phyloP scores from a whole-genome alignment of 2,888 invertebrate genomes.

The Idaea biselata region DNA sequence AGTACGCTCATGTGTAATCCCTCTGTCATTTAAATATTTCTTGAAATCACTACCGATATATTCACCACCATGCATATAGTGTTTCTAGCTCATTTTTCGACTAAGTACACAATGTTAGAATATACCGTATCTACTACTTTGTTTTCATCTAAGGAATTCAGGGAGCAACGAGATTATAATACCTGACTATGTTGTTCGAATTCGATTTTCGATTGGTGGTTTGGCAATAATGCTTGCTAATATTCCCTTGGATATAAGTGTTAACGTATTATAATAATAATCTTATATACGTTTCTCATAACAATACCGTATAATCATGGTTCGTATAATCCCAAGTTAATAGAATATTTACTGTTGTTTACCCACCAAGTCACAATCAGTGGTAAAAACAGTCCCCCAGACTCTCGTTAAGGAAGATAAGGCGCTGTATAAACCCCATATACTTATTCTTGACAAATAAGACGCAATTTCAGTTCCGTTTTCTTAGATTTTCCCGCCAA shows the following conservation, averaged over 20 bases:
- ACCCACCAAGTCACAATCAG: background rate
- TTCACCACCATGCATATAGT: no score
- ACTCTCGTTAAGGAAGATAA: background rate
- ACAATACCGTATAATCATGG: background rate
- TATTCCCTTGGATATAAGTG: background rate
- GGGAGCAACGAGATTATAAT: no score
- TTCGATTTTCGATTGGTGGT: no score
- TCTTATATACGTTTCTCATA: background rate
- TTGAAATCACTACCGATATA: no score
- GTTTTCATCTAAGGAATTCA: no score
- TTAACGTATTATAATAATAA: background rate
- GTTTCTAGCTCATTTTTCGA: no score
- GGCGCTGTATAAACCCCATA: background rate
- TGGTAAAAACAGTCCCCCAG: background rate
- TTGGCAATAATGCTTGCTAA: no score
- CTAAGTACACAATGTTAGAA: no score
- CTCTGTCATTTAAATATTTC: no score
- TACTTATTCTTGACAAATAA: background rate
- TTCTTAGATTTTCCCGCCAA: background rate
- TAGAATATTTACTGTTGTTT: background rate
- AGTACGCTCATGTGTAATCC: no score
- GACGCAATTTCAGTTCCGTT: background rate
- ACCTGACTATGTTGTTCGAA: no score
- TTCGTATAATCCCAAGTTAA: background rate
- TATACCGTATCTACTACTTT: no score